Conservation (phyloP, 2,113 vertebrate genomes). For the Odocoileus hemionus region DNA sequence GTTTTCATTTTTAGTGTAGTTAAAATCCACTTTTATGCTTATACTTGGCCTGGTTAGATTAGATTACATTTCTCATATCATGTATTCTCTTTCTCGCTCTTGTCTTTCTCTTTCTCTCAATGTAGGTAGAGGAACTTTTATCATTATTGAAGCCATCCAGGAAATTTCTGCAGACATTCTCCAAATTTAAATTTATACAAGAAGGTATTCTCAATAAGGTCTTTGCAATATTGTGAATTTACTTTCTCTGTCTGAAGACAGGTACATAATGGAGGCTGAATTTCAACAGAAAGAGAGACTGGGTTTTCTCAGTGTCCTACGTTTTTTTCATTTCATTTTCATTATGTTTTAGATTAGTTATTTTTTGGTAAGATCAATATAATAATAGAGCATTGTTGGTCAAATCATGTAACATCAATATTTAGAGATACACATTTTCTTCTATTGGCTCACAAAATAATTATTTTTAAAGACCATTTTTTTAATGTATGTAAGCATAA, state of each 20-base stretch:
- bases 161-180: conserved; percentile 38
- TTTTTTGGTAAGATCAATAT: conserved; percentile 14
- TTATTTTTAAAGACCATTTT: background rate
- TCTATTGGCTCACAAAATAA: background rate
- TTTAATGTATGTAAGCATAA: conserved; percentile 48
- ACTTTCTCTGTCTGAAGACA: conserved; percentile 3
- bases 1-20: conserved; percentile 20
- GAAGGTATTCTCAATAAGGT: background rate
- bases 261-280: background rate
- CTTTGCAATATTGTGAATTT: conserved; percentile 9
- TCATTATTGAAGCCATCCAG: background rate
- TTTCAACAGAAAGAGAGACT: background rate
- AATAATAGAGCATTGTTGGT: background rate
- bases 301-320: background rate
- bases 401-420: background rate
- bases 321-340: conserved; percentile 15
- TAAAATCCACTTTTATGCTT: conserved; percentile 30
- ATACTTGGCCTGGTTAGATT: background rate
- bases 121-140: conserved; percentile 15
- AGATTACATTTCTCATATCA: background rate
- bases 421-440: background rate
- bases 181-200: conserved; percentile 39
- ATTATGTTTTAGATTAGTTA: conserved; percentile 49
- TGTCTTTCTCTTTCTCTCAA: background rate
- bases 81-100: background rate